phyloP scores from a whole-genome alignment of 1,140 invertebrate genomes.

The Oryctes rhinoceros region DNA sequence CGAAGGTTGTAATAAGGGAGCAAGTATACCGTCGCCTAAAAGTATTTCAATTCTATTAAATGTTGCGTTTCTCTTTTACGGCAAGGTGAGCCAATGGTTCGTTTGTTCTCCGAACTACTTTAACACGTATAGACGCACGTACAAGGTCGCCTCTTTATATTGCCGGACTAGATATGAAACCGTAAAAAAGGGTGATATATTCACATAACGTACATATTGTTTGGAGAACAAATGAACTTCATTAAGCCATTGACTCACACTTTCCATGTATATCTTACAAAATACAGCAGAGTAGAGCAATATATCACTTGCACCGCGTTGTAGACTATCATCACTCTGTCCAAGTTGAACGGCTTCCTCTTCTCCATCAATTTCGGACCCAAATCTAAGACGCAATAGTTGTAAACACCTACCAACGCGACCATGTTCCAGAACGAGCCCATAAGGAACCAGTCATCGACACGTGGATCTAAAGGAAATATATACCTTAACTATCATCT shows the following conservation, averaged over 20 bases:
- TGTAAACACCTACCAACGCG: slow-evolving; percentile 70
- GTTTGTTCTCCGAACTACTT: no score
- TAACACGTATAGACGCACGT: no score
- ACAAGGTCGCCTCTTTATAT: no score
- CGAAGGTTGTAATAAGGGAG: neutral
- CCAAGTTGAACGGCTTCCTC: slow-evolving; percentile 74
- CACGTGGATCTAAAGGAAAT: slow-evolving; percentile 67
- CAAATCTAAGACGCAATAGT: slow-evolving; percentile 72
- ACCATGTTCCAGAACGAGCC: slow-evolving; percentile 66
- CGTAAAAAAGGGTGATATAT: no score
- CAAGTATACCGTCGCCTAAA: slow-evolving; percentile 11
- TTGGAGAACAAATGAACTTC: no score
- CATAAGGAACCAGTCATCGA: slow-evolving; percentile 70
- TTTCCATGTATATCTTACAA: slow-evolving; percentile 62
- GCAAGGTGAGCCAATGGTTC: no score
- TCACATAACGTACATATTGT: no score
- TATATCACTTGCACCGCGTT: slow-evolving; percentile 77
- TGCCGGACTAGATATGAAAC: no score
- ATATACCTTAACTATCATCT: neutral
- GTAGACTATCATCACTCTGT: slow-evolving; percentile 77
- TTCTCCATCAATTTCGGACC: slow-evolving; percentile 80
- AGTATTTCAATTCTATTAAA: neutral
- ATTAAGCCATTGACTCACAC: neutral
- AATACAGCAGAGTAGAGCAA: slow-evolving; percentile 69
- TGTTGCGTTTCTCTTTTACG: no score